phyloP scores from a whole-genome alignment of 1,140 invertebrate genomes.

The Drosophila miranda region DNA sequence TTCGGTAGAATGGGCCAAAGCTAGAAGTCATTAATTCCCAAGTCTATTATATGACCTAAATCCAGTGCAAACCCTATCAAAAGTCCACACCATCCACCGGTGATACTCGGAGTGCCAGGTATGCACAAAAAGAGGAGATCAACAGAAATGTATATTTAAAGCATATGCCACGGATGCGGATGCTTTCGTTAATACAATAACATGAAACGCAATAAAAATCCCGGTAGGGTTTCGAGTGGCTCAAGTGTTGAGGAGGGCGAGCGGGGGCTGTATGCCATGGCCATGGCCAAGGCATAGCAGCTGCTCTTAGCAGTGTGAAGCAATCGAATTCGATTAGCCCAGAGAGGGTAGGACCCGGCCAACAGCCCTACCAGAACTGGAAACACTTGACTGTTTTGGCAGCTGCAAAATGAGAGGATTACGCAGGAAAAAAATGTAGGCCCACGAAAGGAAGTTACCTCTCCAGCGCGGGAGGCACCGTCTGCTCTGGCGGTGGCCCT shows the following conservation, averaged over 20 bases:
- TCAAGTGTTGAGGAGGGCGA: slow-evolving; percentile 24
- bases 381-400: slow-evolving; percentile 60
- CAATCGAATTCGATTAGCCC: slow-evolving; percentile 76
- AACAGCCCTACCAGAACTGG: slow-evolving; percentile 25
- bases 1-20: no score
- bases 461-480: slow-evolving; percentile 24
- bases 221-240: slow-evolving; percentile 13
- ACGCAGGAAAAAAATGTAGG: slow-evolving; percentile 4
- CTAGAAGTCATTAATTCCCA: no score
- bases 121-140: slow-evolving; percentile 26
- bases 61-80: not conserved
- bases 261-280: not conserved
- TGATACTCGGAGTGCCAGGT: slow-evolving; percentile 1
- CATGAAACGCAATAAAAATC: slow-evolving; percentile 75
- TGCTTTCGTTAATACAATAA: slow-evolving; percentile 71
- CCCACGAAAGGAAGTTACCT: slow-evolving; percentile 28
- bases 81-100: not conserved
- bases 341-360: slow-evolving; percentile 44
- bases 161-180: slow-evolving; percentile 62
- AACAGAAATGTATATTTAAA: slow-evolving; percentile 54
- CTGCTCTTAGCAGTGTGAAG: slow-evolving; percentile 77
- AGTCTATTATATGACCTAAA: no score
- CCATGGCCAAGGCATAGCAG: slow-evolving; percentile 39
- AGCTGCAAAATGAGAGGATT: slow-evolving; percentile 48
- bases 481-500: slow-evolving; percentile 33